Evolutionary conservation across 2,888 invertebrate species (phyloP), one percentile per base, ranked within the genome.

Genomic region (Apotomis betuletana): DNA sequence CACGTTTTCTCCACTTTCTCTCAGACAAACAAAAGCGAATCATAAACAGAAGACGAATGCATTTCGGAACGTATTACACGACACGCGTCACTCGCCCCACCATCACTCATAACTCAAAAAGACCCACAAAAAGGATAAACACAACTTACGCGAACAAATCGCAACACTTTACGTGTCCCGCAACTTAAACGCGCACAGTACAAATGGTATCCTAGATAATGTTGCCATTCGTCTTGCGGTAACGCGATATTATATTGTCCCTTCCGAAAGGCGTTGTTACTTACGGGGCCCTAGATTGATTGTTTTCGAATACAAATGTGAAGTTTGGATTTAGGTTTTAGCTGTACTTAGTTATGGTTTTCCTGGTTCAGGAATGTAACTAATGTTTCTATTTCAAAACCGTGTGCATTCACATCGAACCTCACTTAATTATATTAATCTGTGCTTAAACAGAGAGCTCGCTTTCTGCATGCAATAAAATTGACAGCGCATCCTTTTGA

Each of bases 181-280:
- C 73, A 75, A 76, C 74, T 74, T 75, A 75, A 76, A 74, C 74
- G 67, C 63, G 69, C 65, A 68, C 74, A 27, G 60, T 67, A 74
- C 70, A 76, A 74, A 75, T 75, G 76, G 74, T 69, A 76, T 75
- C 75, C 75, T 63, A 75, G 74, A 74, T 76, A 76, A 75, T 76
- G 76, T 74, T 67, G 63, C 75, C 75, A 76, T 76, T 70, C 71
- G 75, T 76, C 76, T 74, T 70, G 74, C 54, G 70, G 65, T 74
- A 73, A 74, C 73, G 74, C 69, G 74, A 73, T 76, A 74, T 75
- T 75, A 76, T 76, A 76, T 75, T 75, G 76, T 75, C 74, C 76
- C 72, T 76, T 73, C 74, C 74, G 67, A 64, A 74, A 74, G 68
- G 57, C 67, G 58, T 57, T 72, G 67, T 72, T 71, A 61, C 71